Conservation (phyloP, 1,140 invertebrate species). For the Drosophila insularis region DNA sequence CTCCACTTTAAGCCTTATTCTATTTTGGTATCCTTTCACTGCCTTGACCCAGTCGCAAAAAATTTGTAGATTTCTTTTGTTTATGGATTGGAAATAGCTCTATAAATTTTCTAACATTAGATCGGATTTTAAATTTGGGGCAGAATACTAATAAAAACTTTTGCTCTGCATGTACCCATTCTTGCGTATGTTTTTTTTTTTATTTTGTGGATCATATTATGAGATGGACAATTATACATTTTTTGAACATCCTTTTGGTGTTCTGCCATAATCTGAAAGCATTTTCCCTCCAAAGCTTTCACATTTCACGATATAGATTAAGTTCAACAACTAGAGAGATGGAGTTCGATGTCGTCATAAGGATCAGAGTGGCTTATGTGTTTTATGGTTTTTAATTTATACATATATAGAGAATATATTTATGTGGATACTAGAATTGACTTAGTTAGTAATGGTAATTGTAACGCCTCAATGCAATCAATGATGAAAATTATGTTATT, state of each 20-base stretch:
- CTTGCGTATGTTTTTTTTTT: too few relatives aligned
- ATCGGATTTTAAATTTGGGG: too few relatives aligned
- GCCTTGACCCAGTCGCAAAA: neutral
- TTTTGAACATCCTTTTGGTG: neutral
- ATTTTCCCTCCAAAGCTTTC: neutral
- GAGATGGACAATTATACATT: neutral
- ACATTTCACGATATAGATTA: neutral
- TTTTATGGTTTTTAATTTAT: neutral
- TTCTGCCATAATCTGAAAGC: neutral
- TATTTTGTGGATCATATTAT: neutral
- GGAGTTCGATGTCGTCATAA: neutral
- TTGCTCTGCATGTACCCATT: too few relatives aligned
- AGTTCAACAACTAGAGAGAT: neutral
- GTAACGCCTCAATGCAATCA: neutral
- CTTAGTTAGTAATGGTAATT: neutral
- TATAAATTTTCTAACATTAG: too few relatives aligned
- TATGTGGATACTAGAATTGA: conserved; percentile 1
- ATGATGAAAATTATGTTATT: neutral
- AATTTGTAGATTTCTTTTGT: neutral
- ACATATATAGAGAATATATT: neutral
- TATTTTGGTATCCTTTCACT: neutral
- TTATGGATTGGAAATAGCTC: too few relatives aligned
- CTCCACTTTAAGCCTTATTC: neutral
- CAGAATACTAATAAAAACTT: too few relatives aligned
- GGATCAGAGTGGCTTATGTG: neutral